Percentiles rank a stretch among this genome's conserved stretches.
phyloP scores from a whole-genome alignment of 2,797 vertebrate species.

The Tokudaia muenninki region DNA sequence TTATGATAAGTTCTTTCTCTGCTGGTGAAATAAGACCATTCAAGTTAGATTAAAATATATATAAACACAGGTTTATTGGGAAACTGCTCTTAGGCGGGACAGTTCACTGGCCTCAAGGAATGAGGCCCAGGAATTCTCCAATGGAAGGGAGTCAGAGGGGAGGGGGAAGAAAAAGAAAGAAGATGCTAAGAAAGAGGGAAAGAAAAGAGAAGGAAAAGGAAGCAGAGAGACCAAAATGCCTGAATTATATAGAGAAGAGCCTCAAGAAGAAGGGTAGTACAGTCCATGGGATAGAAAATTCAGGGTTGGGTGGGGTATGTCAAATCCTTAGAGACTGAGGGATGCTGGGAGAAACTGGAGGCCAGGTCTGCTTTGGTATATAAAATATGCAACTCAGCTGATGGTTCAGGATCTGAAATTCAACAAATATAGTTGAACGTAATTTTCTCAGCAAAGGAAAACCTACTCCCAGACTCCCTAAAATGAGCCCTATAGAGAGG shows the following conservation, averaged over 20 bases:
- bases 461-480: slow-evolving; percentile 42
- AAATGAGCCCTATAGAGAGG: slow-evolving; percentile 61
- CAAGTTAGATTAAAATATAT: not conserved
- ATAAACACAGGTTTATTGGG: not conserved
- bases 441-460: slow-evolving; percentile 44
- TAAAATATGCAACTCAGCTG: not conserved
- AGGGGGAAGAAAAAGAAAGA: not conserved
- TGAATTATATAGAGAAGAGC: not conserved
- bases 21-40: not conserved
- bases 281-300: not conserved
- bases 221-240: not conserved
- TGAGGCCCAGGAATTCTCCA: not conserved
- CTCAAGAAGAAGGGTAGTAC: not conserved
- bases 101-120: not conserved
- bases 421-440: not conserved
- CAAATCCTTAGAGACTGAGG: not conserved
- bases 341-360: not conserved
- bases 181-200: not conserved
- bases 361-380: not conserved
- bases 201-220: not conserved
- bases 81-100: not conserved
- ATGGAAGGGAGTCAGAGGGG: not conserved
- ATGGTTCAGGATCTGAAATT: not conserved
- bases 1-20: not conserved
- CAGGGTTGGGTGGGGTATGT: not conserved